Percentiles rank a stretch among this genome's conserved stretches.
These are phyloP conservation scores for Osmoderma eremita DNA, from an alignment of 2,888 invertebrate species.

Conservation along the genomic window DNA sequence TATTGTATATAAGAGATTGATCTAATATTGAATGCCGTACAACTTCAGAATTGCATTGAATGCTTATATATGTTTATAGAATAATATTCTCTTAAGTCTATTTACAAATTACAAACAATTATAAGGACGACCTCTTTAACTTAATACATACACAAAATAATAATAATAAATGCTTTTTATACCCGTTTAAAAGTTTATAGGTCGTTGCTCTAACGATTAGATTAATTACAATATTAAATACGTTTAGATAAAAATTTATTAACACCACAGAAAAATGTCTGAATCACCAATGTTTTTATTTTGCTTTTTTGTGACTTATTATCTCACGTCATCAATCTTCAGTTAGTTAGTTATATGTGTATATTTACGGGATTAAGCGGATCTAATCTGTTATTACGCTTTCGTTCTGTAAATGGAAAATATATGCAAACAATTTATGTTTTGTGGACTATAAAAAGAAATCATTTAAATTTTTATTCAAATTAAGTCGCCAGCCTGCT, in stretches of 20 bases:
- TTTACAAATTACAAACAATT: too few species aligned
- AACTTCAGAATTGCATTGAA: too few species aligned
- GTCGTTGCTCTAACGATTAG: constrained; percentile 5
- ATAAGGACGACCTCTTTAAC: too few species aligned
- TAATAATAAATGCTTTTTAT: too few species aligned
- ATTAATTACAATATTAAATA: constrained; percentile 19
- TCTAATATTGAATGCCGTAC: too few species aligned
- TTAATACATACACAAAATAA: too few species aligned
- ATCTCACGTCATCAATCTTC: constrained; percentile 31
- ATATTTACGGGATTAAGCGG: constrained; percentile 4
- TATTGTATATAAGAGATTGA: too few species aligned
- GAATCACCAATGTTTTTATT: constrained; percentile 23
- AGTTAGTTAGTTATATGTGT: neutral
- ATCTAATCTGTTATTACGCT: constrained; percentile 4
- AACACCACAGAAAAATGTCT: constrained; percentile 17
- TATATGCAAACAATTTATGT: constrained; percentile 32
- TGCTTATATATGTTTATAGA: too few species aligned
- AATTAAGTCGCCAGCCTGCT: constrained; percentile 5
- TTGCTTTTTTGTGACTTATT: constrained; percentile 8
- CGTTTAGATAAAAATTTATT: constrained; percentile 20
- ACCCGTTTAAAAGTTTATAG: neutral
- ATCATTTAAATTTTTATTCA: constrained; percentile 26
- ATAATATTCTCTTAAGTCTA: too few species aligned
- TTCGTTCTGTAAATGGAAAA: constrained; percentile 23
- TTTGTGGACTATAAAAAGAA: constrained; percentile 8